Conservation (phyloP, 2,797 vertebrate species). For the Crotalus adamanteus region DNA sequence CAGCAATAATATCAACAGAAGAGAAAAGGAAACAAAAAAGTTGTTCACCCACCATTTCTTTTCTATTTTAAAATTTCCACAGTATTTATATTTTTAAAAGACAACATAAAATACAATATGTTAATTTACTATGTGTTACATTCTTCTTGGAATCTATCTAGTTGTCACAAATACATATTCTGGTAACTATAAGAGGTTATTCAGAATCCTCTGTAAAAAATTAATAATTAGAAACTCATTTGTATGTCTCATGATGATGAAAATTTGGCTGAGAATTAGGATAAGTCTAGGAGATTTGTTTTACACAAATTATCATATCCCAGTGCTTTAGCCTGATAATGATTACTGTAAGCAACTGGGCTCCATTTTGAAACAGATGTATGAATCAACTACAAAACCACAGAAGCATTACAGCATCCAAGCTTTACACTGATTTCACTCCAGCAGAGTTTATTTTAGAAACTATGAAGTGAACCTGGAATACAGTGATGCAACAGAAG, state of each 20-base stretch:
- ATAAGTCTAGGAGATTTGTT: background rate
- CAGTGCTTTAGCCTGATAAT: background rate
- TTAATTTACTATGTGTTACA: background rate
- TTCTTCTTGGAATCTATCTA: background rate
- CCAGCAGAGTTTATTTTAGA: background rate
- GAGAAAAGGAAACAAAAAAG: background rate
- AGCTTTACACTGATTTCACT: background rate
- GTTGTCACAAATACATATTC: background rate
- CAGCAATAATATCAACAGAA: background rate
- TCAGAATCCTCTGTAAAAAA: background rate
- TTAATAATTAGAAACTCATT: background rate
- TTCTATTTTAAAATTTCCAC: background rate
- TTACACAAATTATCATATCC: background rate
- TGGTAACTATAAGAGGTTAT: background rate
- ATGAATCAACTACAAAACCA: conserved; percentile 12
- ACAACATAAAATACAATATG: background rate
- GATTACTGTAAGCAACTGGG: background rate
- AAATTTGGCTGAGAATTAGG: background rate
- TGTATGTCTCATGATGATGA: background rate
- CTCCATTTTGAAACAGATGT: background rate
- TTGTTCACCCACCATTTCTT: too few species aligned
- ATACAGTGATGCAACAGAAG: background rate
- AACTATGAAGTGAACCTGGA: background rate
- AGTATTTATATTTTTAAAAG: background rate
- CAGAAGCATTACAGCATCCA: background rate